phyloP scores from a whole-genome alignment of 2,888 invertebrate species.

The Tetranychus truncatus region DNA sequence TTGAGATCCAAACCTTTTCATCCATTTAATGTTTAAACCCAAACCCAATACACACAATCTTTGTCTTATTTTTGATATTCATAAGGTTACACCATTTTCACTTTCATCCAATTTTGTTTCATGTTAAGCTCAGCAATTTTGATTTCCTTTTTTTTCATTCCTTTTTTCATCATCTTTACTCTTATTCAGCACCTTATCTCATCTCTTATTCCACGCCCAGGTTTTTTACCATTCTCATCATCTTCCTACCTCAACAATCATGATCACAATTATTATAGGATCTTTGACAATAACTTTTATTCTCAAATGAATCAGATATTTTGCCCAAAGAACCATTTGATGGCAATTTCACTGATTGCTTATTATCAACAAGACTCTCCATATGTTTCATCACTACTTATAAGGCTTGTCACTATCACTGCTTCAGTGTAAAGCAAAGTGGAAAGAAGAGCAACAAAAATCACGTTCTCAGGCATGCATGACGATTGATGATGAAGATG shows the following conservation, averaged over 20 bases:
- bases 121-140: too few species aligned
- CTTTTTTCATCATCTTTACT: too few species aligned
- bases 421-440: not conserved
- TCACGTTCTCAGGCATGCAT: conserved; percentile 1
- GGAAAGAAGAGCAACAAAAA: not conserved
- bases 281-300: not conserved
- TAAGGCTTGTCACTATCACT: conserved; percentile 1
- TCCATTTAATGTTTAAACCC: too few species aligned
- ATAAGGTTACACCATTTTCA: not conserved
- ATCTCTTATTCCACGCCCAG: too few species aligned
- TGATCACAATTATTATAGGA: conserved; percentile 1
- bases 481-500: not conserved
- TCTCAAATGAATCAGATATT: not conserved
- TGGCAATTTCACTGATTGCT: not conserved
- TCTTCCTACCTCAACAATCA: not conserved
- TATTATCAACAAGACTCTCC: not conserved
- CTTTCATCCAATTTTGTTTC: too few species aligned
- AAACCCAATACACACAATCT: not conserved
- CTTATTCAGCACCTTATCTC: too few species aligned
- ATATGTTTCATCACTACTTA: not conserved
- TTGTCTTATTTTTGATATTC: not conserved
- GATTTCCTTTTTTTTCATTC: too few species aligned
- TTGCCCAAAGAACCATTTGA: not conserved
- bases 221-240: not conserved
- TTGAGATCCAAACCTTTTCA: too few species aligned